Evolutionary conservation across 2,888 invertebrate genomes (phyloP), one percentile per base, ranked within the genome.

Genomic region (Brachypalpus laphriformis): DNA sequence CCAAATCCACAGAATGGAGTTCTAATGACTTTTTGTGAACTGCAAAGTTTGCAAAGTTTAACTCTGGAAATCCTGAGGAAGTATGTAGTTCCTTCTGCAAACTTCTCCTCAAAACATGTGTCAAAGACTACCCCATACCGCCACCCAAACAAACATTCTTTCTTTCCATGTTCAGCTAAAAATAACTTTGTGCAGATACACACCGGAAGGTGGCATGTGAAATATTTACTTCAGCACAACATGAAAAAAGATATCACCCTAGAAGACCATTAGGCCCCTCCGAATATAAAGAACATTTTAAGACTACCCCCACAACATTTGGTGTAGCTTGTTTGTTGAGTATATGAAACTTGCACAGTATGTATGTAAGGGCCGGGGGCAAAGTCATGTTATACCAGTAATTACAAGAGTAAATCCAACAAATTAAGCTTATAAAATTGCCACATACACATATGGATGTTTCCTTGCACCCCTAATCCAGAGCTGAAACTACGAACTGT

Each of bases 391-490:
- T 11, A 31, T 7, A 25, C 16, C 22, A 31, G 45, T 70, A 70
- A 70, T 70, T 70, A 70, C 45, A 45, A 31, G 14, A 57, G 31
- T 45, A 42, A 57, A 28, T 56, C 57, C 45, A 49, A 34, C 11
- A 31, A 37, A 59, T 28, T 49, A 49, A 71, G 47, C 59, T 61
- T 47, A 71, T 59, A 49, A 71, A 59, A 61, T 61, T 59, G 71
- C 47, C 47, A 59, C 49, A 59, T n/a, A 25, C 37, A 37, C 37
- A 25, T 25, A 3, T 16, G 37, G 14, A 2, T 11, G 14, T 8
- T 7, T 1, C 3, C 2, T 51, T 22, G 34, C 9, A 14, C 8
- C 25, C 34, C 59, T 59, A 59, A 59, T 49, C 59, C 47, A 20
- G 14, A 47, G 59, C 34, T 59, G 56, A 18, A 49, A 49, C 49